phyloP scores from a whole-genome alignment of 2,888 invertebrate genomes.

The Hirtodrosophila histrioides region DNA sequence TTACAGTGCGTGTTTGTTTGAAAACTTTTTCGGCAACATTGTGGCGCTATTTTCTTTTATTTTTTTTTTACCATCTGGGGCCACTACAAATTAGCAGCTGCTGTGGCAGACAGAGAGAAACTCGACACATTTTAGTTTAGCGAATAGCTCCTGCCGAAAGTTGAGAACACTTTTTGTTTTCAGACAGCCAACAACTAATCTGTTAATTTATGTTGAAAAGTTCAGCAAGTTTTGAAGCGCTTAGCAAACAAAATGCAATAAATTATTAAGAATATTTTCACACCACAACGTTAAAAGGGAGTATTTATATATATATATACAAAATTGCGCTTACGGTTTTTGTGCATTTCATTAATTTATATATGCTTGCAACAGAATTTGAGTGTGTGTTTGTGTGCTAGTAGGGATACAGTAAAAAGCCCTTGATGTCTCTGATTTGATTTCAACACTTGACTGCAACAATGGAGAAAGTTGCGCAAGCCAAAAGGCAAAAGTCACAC shows the following conservation, averaged over 20 bases:
- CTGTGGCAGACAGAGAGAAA: conserved; percentile 32
- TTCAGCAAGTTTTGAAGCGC: conserved; percentile 68
- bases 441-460: conserved; percentile 36
- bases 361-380: conserved; percentile 4
- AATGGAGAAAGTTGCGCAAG: conserved; percentile 40
- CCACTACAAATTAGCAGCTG: conserved; percentile 49
- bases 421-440: conserved; percentile 41
- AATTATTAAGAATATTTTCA: conserved; percentile 73
- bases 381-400: neutral
- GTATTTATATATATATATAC: neutral
- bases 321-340: conserved; percentile 33
- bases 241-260: conserved; percentile 75
- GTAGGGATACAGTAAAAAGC: neutral
- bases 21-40: conserved; percentile 47
- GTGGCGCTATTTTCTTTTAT: conserved; percentile 26
- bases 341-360: conserved; percentile 68
- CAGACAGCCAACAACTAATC: conserved; percentile 59
- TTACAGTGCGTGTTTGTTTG: conserved; percentile 41
- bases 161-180: conserved; percentile 36
- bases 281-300: conserved; percentile 22
- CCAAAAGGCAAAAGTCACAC: conserved; percentile 69
- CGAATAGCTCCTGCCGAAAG: conserved; percentile 36
- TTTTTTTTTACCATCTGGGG: conserved; percentile 19
- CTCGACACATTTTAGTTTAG: conserved; percentile 21
- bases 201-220: conserved; percentile 77